Base-by-base conservation (phyloP, 2,888 invertebrate species). In the Escarpia spicata region DNA sequence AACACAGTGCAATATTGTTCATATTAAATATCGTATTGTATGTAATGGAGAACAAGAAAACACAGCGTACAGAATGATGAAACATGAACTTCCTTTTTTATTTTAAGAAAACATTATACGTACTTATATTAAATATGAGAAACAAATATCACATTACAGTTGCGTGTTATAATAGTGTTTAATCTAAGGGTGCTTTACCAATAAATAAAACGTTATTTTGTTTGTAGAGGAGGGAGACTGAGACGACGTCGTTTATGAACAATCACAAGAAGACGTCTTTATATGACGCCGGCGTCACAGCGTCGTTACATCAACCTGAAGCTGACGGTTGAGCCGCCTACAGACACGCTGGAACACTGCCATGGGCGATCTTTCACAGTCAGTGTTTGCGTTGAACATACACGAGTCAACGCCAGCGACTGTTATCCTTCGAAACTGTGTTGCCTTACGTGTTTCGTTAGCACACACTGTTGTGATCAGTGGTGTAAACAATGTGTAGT, bases 231-330 rank as follows among this genome's bases (percentile, higher is more conserved):
- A 75, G 75, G 6, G 75, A 75, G 4, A 75, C 15, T 26, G 75
- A 75, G 75, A 75, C 75, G 75, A 75, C 75, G n/a, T 75, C 75
- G 19, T 75, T 75, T n/a, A 75, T 75, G 75, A 75, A 75, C 75
- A 26, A 75, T 6, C 75, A 75, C 75, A 75, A 75, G 75, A 75
- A 75, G 75, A 26, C 75, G n/a, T 75, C 75, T 26, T n/a, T 75
- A 26, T 75, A 75, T 6, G 75, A 75, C 75, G 75, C 75, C 75
- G 75, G 75, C 2, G 75, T 75, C 19, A 75, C 75, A n/a, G 26
- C 75, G 75, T 75, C 75, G 19, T 75, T 75, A 19, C 75, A n/a
- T 3, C 75, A 19, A 26, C 75, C 75, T 2, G 75, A 75, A 15
- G 26, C 19, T 3, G 75, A 75, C 75, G 19, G 75, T 26, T 75